These are phyloP conservation scores for Rotaria magnacalcarata DNA, from an alignment of 2,888 invertebrate species.

Conservation along the genomic window DNA sequence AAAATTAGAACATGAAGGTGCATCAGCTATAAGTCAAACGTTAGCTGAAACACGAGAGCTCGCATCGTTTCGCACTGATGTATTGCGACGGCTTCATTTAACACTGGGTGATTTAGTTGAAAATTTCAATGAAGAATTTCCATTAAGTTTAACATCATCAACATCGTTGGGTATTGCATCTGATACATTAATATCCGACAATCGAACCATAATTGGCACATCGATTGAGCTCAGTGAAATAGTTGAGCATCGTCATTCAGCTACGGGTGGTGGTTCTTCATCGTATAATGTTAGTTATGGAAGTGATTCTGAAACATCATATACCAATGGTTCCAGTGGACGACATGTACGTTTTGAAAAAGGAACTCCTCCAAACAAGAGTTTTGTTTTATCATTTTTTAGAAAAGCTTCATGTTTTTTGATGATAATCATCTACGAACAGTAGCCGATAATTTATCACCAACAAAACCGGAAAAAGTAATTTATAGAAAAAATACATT, in stretches of 20 bases:
- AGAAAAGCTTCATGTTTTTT: constrained; percentile 56
- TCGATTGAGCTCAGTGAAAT: not conserved
- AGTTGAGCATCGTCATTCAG: not conserved
- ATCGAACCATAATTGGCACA: not conserved
- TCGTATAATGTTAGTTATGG: constrained; percentile 12
- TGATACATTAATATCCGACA: not conserved
- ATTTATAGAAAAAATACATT: not conserved
- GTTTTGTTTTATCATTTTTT: not conserved
- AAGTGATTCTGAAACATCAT: constrained; percentile 13
- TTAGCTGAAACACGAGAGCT: not conserved
- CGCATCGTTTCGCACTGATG: not conserved
- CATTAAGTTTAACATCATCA: not conserved
- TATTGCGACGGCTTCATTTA: not conserved
- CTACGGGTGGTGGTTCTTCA: not conserved
- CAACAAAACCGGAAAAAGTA: constrained; percentile 52
- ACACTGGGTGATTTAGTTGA: not conserved
- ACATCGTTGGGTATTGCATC: not conserved
- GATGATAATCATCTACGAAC: constrained; percentile 52
- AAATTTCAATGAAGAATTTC: constrained; percentile 9
- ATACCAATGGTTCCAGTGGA: not conserved
- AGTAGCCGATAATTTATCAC: constrained; percentile 53
- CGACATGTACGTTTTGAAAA: not conserved
- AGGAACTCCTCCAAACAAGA: not conserved
- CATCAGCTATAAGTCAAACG: constrained; percentile 5
- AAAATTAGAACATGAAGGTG: constrained; percentile 17